Evolutionary conservation across 2,888 invertebrate genomes (phyloP).

Genomic region (Chloroclysta siterata): DNA sequence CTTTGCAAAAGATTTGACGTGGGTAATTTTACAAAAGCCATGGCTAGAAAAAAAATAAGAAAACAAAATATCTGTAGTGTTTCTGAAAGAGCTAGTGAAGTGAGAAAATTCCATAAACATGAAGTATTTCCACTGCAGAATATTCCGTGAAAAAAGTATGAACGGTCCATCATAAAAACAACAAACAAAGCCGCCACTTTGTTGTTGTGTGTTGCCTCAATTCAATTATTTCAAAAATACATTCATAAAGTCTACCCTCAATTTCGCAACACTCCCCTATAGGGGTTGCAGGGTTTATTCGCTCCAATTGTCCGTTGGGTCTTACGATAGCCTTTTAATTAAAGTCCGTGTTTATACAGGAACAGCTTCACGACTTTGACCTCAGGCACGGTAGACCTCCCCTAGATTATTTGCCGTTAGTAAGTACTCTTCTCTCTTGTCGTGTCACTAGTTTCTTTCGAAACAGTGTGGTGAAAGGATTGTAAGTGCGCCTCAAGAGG

Average conservation of each 20-base stretch:
- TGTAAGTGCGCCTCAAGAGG: too few relatives aligned
- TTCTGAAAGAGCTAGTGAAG: too few relatives aligned
- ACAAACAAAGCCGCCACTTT: constrained; percentile 7
- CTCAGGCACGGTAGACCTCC: too few relatives aligned
- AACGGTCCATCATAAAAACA: neutral
- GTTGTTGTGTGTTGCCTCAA: constrained; percentile 4
- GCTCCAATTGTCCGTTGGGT: constrained; percentile 16
- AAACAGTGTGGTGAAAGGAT: too few relatives aligned
- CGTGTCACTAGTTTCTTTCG: too few relatives aligned
- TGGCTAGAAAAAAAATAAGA: too few relatives aligned
- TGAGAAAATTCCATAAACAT: neutral
- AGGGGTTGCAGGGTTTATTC: constrained; percentile 23
- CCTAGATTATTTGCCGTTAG: too few relatives aligned
- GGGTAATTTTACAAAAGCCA: too few relatives aligned
- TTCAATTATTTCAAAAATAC: constrained; percentile 23
- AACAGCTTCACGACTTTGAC: too few relatives aligned
- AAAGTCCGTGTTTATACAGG: constrained; percentile 9
- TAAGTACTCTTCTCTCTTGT: too few relatives aligned
- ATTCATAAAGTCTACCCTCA: constrained; percentile 20
- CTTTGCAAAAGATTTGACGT: too few relatives aligned
- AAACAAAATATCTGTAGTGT: too few relatives aligned
- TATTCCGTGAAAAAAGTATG: neutral
- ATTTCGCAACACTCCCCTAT: constrained; percentile 18
- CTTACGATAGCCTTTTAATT: constrained; percentile 20
- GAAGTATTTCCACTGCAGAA: neutral